Evolutionary conservation across 2,797 vertebrate species (phyloP).

Genomic region (Typhlichthys eigenmanni): DNA sequence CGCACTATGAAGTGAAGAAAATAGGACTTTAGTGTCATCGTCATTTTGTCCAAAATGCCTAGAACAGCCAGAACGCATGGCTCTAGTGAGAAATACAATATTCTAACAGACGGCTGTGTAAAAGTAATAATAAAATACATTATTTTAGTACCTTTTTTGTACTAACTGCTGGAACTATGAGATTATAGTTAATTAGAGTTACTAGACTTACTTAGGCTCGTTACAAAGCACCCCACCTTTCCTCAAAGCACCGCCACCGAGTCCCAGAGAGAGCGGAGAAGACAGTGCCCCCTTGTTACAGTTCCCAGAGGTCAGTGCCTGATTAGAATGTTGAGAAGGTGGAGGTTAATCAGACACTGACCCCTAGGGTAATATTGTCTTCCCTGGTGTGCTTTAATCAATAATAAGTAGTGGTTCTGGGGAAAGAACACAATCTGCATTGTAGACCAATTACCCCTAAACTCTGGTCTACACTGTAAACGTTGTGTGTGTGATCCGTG

Average conservation of each 20-base stretch:
- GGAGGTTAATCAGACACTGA: constrained; percentile 76
- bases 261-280: constrained; percentile 9
- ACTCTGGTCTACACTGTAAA: too few relatives aligned
- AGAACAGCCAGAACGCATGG: too few relatives aligned
- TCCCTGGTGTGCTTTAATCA: constrained; percentile 73
- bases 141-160: too few relatives aligned
- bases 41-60: constrained; percentile 1
- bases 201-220: constrained; percentile 28
- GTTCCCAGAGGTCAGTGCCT: constrained; percentile 65
- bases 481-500: too few relatives aligned
- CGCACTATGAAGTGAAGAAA: background rate
- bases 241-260: too few relatives aligned
- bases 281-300: constrained; percentile 59
- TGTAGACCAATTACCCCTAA: constrained; percentile 5
- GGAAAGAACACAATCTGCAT: constrained; percentile 33
- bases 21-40: too few relatives aligned
- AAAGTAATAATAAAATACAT: too few relatives aligned
- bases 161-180: constrained; percentile 43
- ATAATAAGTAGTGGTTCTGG: constrained; percentile 52
- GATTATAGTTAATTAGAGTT: constrained; percentile 25
- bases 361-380: constrained; percentile 62
- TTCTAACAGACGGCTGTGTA: too few relatives aligned
- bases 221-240: constrained; percentile 38
- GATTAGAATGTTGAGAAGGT: constrained; percentile 68
- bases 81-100: too few relatives aligned